Percentiles rank a stretch among this genome's conserved stretches.
These are phyloP conservation scores for Trichogramma dendrolimi DNA, from an alignment of 2,888 invertebrate genomes.

Conservation along the genomic window DNA sequence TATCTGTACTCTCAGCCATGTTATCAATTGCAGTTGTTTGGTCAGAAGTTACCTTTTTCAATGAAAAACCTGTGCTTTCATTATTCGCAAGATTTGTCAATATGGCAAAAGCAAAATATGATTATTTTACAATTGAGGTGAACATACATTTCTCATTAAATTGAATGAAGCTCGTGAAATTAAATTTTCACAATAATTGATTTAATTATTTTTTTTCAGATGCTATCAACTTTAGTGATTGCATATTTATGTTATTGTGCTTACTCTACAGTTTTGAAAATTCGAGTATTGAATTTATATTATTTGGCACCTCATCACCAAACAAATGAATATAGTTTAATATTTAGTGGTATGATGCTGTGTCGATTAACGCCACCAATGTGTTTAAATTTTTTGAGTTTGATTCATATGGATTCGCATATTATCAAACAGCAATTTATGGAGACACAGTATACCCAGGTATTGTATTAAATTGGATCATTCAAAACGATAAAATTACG, in stretches of 20 bases:
- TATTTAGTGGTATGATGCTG: slow-evolving; percentile 97
- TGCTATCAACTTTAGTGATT: slow-evolving; percentile 84
- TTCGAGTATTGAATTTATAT: slow-evolving; percentile 92
- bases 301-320: slow-evolving; percentile 96
- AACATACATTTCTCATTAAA: neutral
- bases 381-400: slow-evolving; percentile 94
- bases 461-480: slow-evolving; percentile 46
- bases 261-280: slow-evolving; percentile 95
- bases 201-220: slow-evolving; percentile 55
- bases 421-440: slow-evolving; percentile 73
- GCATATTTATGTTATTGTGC: slow-evolving; percentile 96
- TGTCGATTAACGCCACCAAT: slow-evolving; percentile 96
- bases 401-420: slow-evolving; percentile 98
- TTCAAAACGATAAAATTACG: slow-evolving; percentile 4
- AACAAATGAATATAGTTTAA: slow-evolving; percentile 97
- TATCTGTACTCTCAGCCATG: slow-evolving; percentile 69
- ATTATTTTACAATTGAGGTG: slow-evolving; percentile 93
- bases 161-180: neutral
- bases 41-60: slow-evolving; percentile 99
- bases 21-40: slow-evolving; percentile 93
- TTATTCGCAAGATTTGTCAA: slow-evolving; percentile 93
- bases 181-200: slow-evolving; percentile 4
- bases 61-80: slow-evolving; percentile 84
- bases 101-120: slow-evolving; percentile 73
- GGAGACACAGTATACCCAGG: slow-evolving; percentile 94